Conservation (phyloP, 2,113 vertebrate species). For the Petrocephalus zakoni region DNA sequence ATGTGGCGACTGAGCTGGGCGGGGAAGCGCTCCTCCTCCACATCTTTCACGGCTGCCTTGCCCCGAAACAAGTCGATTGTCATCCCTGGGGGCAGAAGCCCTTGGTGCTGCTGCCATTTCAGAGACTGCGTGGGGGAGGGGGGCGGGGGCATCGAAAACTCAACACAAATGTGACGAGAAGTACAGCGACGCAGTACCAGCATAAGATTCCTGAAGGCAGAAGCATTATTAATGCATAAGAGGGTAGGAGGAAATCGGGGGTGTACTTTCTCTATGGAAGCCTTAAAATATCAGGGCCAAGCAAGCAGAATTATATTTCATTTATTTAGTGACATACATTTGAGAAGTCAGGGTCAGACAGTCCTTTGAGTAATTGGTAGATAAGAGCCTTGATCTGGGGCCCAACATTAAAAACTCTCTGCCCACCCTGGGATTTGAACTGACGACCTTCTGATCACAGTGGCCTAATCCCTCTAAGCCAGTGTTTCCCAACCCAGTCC, state of each 20-base stretch:
- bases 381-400: neutral
- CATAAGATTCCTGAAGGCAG: neutral
- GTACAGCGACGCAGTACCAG: neutral
- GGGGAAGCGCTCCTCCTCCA: constrained; percentile 95
- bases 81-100: constrained; percentile 92
- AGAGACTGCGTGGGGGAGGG: constrained; percentile 64
- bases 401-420: neutral
- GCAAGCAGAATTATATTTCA: neutral
- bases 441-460: neutral
- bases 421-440: neutral
- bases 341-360: neutral
- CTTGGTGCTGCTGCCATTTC: constrained; percentile 97
- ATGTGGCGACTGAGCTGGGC: constrained; percentile 91
- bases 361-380: neutral
- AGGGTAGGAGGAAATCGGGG: neutral
- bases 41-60: constrained; percentile 97
- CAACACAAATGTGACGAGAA: neutral
- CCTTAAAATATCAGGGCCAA: neutral
- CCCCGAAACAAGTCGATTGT: constrained; percentile 97
- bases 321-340: neutral
- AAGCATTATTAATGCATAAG: neutral
- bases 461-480: neutral
- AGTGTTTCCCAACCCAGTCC: no score
- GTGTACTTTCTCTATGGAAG: neutral
- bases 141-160: neutral